Evolutionary conservation across 2,797 vertebrate species (phyloP).

Genomic region (Sternarchorhynchus goeldii): DNA sequence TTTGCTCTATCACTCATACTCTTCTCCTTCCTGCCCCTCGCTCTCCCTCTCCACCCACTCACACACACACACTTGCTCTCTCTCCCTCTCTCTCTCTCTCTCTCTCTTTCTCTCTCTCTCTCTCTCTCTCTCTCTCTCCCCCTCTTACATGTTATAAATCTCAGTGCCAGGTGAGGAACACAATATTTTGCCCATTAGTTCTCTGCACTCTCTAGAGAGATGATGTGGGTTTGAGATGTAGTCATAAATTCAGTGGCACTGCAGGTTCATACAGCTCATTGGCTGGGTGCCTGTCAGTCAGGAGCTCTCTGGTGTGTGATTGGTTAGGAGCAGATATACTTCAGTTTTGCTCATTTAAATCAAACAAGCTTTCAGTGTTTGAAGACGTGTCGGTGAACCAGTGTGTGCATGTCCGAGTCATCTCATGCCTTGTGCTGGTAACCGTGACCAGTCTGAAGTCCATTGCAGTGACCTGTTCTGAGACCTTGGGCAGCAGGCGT

Average conservation of each 20-base stretch:
- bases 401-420: too few species aligned
- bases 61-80: too few species aligned
- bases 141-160: constrained; percentile 44
- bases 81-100: background rate
- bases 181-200: constrained; percentile 59
- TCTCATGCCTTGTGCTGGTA: too few species aligned
- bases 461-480: too few species aligned
- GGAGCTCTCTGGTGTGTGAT: constrained; percentile 44
- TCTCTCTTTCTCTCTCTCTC: background rate
- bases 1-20: too few species aligned
- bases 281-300: constrained; percentile 42
- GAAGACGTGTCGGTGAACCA: constrained; percentile 13
- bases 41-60: background rate
- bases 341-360: constrained; percentile 45
- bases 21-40: background rate
- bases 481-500: too few species aligned
- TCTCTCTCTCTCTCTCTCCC: background rate
- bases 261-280: constrained; percentile 46
- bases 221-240: constrained; percentile 49
- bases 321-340: constrained; percentile 48
- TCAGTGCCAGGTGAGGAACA: constrained; percentile 52
- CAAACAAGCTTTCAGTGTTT: constrained; percentile 36
- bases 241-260: constrained; percentile 48
- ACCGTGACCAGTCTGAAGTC: too few species aligned
- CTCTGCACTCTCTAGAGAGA: constrained; percentile 49